phyloP scores from a whole-genome alignment of 2,888 invertebrate genomes.

The Augochlorella aurata region DNA sequence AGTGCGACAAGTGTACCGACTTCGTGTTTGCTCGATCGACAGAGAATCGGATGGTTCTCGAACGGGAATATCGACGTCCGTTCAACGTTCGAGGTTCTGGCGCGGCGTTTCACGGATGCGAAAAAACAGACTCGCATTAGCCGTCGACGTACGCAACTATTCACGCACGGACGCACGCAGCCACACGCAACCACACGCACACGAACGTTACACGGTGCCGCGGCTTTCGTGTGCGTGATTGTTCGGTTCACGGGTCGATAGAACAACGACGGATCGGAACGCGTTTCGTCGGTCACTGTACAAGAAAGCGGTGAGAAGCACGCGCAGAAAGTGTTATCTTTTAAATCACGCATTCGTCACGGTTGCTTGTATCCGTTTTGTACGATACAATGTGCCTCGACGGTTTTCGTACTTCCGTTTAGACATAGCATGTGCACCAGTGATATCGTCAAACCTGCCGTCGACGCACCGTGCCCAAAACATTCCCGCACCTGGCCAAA shows the following conservation, averaged over 20 bases:
- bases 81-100: conserved; percentile 5
- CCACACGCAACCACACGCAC: conserved; percentile 49
- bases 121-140: conserved; percentile 47
- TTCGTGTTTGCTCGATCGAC: not conserved
- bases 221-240: not conserved
- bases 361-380: conserved; percentile 72
- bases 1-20: no score
- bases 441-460: conserved; percentile 31
- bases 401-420: conserved; percentile 37
- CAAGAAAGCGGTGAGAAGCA: conserved; percentile 77
- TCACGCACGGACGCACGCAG: conserved; percentile 43
- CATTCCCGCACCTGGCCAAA: not conserved
- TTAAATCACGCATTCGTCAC: conserved; percentile 52
- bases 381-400: conserved; percentile 70
- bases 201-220: conserved; percentile 42
- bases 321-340: conserved; percentile 62
- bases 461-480: conserved; percentile 15
- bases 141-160: conserved; percentile 40
- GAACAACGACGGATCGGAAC: conserved; percentile 35
- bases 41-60: not conserved
- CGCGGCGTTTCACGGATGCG: conserved; percentile 18
- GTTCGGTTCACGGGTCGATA: conserved; percentile 14
- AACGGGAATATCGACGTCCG: conserved; percentile 12
- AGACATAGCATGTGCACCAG: conserved; percentile 51
- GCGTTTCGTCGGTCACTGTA: conserved; percentile 69